These are phyloP conservation scores for Hipparchia sbordonii DNA, from an alignment of 2,888 invertebrate species.

Conservation along the genomic window DNA sequence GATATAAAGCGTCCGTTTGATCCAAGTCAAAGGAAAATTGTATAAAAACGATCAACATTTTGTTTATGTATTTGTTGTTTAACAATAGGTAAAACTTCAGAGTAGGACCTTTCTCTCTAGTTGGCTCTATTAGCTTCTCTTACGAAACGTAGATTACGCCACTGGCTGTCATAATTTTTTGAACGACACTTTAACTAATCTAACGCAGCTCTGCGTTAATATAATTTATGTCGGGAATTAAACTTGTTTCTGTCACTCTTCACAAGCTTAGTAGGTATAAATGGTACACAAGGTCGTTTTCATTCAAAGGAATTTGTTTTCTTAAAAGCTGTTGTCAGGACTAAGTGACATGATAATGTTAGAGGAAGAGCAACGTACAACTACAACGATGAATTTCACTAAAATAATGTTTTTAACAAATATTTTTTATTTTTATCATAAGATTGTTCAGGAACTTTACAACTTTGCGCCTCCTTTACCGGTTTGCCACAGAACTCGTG, in stretches of 20 bases:
- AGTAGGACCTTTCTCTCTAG: not conserved
- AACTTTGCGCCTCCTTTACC: too few species aligned
- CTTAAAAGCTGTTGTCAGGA: constrained; percentile 11
- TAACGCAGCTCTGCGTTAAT: constrained; percentile 41
- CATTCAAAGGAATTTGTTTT: constrained; percentile 30
- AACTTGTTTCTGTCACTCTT: constrained; percentile 36
- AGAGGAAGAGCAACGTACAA: not conserved
- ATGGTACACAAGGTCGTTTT: constrained; percentile 56
- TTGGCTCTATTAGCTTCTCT: not conserved
- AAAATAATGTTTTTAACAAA: too few species aligned
- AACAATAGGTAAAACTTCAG: too few species aligned
- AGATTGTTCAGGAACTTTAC: too few species aligned
- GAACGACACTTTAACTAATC: constrained; percentile 48
- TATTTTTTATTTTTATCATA: too few species aligned
- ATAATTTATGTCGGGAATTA: constrained; percentile 45
- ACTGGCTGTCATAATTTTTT: constrained; percentile 37
- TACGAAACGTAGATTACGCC: not conserved
- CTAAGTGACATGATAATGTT: not conserved
- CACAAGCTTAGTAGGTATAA: constrained; percentile 44
- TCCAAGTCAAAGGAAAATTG: too few species aligned
- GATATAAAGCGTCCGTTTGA: too few species aligned
- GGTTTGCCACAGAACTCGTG: too few species aligned
- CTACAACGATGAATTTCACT: too few species aligned
- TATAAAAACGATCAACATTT: too few species aligned
- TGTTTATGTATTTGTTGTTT: too few species aligned